Percentiles rank a stretch among this genome's conserved stretches.
phyloP scores from a whole-genome alignment of 2,113 vertebrate genomes.

The Podiceps cristatus region DNA sequence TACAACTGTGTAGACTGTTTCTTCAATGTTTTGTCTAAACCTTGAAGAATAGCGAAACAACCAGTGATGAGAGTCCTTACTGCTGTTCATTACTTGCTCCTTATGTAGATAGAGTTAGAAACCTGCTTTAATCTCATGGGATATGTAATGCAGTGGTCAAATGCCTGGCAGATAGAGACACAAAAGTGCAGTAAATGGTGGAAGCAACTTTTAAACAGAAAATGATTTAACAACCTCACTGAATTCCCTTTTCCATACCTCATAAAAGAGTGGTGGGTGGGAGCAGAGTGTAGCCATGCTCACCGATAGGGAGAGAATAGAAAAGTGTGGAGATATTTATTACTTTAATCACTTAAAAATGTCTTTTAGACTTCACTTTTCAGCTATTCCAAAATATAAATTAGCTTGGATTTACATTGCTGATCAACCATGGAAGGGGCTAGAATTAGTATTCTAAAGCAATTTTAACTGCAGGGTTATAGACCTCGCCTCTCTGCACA shows the following conservation, averaged over 20 bases:
- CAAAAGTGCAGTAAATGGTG: neutral
- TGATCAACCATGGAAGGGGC: neutral
- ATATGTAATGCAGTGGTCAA: neutral
- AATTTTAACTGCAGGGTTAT: neutral
- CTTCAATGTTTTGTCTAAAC: neutral
- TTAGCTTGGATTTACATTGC: neutral
- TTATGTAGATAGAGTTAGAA: conserved; percentile 2
- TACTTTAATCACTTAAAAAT: neutral
- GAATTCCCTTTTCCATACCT: neutral
- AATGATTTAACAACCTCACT: neutral
- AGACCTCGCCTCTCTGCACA: neutral
- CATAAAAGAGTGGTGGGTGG: neutral
- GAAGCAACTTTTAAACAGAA: conserved; percentile 24
- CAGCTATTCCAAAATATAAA: neutral
- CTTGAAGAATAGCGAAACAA: neutral
- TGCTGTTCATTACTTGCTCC: neutral
- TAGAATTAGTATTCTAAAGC: neutral
- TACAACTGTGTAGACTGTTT: neutral
- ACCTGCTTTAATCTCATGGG: neutral
- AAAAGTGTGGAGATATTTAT: neutral
- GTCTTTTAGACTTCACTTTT: neutral
- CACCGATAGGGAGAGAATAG: neutral
- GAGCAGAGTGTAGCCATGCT: neutral
- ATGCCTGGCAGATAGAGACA: neutral
- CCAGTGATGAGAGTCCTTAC: neutral